Conservation (phyloP, 1,140 invertebrate genomes). For the Luehdorfia chinensis region DNA sequence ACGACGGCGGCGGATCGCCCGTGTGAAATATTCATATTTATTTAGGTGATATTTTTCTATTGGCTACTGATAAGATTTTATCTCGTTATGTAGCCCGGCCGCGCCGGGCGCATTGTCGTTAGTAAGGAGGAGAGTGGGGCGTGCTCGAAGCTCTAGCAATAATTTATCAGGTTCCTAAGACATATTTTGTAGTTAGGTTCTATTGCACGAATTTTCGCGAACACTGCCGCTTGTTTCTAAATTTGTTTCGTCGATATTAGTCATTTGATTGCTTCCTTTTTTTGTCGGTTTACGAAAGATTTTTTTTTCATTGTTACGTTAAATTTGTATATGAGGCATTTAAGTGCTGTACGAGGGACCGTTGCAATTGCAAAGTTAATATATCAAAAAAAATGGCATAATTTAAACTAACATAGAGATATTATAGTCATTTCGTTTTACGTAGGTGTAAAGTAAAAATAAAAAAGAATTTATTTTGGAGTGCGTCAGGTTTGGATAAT, state of each 20-base stretch:
- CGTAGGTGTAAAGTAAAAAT: conserved; percentile 60
- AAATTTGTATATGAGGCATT: conserved; percentile 72
- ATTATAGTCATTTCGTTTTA: conserved; percentile 75
- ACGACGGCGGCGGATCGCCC: conserved; percentile 30
- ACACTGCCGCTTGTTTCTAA: conserved; percentile 73
- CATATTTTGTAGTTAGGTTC: conserved; percentile 75
- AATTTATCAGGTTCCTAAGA: conserved; percentile 77
- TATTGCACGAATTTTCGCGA: conserved; percentile 74
- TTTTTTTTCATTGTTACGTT: conserved; percentile 52
- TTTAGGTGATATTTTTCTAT: conserved; percentile 77
- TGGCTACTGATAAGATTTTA: conserved; percentile 74
- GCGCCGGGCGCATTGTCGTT: conserved; percentile 45
- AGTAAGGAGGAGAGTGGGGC: conserved; percentile 41
- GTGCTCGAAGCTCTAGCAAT: conserved; percentile 73
- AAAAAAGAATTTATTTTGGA: conserved; percentile 74
- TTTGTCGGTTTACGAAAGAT: conserved; percentile 40
- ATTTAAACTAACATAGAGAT: conserved; percentile 72
- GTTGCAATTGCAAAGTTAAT: conserved; percentile 76
- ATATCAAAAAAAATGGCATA: conserved; percentile 73
- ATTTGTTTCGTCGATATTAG: conserved; percentile 54
- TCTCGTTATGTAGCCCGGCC: conserved; percentile 58
- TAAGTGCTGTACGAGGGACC: conserved; percentile 74
- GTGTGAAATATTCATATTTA: conserved; percentile 66
- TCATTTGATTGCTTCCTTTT: conserved; percentile 57
- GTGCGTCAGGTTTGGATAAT: conserved; percentile 64